Percentiles rank a stretch among this genome's conserved stretches.
phyloP scores from a whole-genome alignment of 2,888 invertebrate species.

The Mayetiola destructor region DNA sequence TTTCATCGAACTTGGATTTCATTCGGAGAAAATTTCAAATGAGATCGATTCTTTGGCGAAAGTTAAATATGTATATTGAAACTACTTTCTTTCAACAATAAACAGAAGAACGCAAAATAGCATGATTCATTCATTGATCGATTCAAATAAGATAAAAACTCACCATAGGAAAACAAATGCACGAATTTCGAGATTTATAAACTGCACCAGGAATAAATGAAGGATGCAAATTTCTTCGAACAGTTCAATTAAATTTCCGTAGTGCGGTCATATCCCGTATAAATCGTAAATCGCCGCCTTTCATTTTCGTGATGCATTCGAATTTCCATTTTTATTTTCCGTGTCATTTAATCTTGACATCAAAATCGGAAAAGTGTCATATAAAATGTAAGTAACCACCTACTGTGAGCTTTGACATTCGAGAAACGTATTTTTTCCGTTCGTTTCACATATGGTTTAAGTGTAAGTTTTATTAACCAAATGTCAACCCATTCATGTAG shows the following conservation, averaged over 20 bases:
- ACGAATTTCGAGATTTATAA: background rate
- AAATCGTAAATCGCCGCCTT: too few species aligned
- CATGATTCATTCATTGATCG: background rate
- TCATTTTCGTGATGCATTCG: background rate
- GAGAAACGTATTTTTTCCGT: background rate
- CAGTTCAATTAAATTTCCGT: background rate
- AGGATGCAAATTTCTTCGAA: background rate
- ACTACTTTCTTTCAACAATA: background rate
- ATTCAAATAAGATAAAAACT: background rate
- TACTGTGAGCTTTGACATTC: background rate
- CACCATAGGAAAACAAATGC: background rate
- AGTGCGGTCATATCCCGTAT: too few species aligned
- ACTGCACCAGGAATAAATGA: background rate
- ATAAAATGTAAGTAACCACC: background rate
- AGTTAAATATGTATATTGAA: too few species aligned
- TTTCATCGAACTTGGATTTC: too few species aligned
- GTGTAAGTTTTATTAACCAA: conserved; percentile 1
- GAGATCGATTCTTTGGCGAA: background rate
- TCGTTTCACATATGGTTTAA: background rate
- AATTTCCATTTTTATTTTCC: background rate
- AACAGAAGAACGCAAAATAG: background rate
- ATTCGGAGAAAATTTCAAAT: background rate
- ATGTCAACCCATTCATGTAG: background rate
- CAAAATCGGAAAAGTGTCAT: conserved; percentile 3
- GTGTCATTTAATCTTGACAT: background rate